phyloP scores from a whole-genome alignment of 2,888 invertebrate genomes.

The Sphaeridia pumilis region DNA sequence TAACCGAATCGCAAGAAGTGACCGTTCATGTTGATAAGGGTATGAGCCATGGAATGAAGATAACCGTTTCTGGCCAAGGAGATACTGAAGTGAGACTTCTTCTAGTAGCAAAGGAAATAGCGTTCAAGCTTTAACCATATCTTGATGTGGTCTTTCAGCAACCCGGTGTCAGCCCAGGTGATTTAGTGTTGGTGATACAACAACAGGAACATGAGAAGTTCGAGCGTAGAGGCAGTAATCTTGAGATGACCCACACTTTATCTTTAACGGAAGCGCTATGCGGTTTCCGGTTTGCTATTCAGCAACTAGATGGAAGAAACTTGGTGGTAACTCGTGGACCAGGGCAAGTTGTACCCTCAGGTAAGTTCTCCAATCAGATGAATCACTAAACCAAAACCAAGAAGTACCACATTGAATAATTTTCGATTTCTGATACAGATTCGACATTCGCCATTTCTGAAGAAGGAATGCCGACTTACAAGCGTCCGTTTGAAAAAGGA shows the following conservation, averaged over 20 bases:
- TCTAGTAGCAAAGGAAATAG: constrained; percentile 16
- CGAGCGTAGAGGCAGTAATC: constrained; percentile 61
- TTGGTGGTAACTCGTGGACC: constrained; percentile 61
- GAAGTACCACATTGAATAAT: no score
- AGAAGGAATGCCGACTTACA: constrained; percentile 83
- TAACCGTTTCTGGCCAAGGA: constrained; percentile 75
- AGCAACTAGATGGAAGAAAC: constrained; percentile 78
- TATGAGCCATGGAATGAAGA: constrained; percentile 73
- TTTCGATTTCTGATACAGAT: no score
- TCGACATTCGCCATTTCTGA: constrained; percentile 59
- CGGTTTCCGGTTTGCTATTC: constrained; percentile 71
- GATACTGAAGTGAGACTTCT: constrained; percentile 65
- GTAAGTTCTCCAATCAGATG: no score
- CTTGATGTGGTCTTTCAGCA: no score
- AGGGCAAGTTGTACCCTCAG: constrained; percentile 74
- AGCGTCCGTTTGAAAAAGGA: constrained; percentile 74
- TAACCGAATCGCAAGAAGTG: constrained; percentile 67
- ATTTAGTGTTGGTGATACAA: constrained; percentile 75
- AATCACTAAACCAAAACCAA: no score
- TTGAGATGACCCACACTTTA: constrained; percentile 60
- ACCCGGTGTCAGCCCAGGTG: constrained; percentile 73
- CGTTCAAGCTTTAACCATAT: background rate
- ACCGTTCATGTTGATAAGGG: constrained; percentile 84
- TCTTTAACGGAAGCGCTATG: constrained; percentile 79
- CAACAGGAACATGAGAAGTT: constrained; percentile 68